A percentile compares a stretch with the other conserved stretches of the same genome.
Conservation (phyloP, 1,140 invertebrate genomes). For the Aradophagus sp. region DNA sequence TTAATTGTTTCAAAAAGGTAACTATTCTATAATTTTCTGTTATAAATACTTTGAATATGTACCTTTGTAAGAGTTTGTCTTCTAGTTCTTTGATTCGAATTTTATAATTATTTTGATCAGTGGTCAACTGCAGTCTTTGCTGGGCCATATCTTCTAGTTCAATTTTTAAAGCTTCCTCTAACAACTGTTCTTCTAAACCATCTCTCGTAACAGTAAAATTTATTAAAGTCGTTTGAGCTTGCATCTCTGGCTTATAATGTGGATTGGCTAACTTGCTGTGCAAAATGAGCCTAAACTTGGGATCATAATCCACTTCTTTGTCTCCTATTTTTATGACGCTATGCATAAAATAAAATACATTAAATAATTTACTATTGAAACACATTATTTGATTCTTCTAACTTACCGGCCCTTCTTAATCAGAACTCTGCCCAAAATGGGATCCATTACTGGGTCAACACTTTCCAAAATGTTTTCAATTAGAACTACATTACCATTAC, state of each 20-base stretch:
- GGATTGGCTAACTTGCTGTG: constrained; percentile 98
- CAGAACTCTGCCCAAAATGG: constrained; percentile 89
- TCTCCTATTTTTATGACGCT: constrained; percentile 93
- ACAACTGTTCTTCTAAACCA: constrained; percentile 93
- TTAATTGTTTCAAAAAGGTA: too few species aligned
- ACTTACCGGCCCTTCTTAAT: constrained; percentile 87
- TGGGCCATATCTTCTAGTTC: constrained; percentile 84
- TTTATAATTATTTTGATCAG: constrained; percentile 96
- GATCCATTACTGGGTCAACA: constrained; percentile 92
- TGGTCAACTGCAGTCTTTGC: constrained; percentile 83
- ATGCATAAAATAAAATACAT: constrained; percentile 92
- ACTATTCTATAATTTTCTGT: too few species aligned
- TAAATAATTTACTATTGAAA: constrained; percentile 70
- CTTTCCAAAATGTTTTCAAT: constrained; percentile 93
- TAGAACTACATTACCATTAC: constrained; percentile 83
- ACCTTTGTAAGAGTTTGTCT: constrained; percentile 86
- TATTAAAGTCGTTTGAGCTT: constrained; percentile 96
- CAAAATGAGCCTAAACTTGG: constrained; percentile 89
- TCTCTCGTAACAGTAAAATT: constrained; percentile 97
- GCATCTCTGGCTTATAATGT: constrained; percentile 98
- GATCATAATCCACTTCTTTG: constrained; percentile 96
- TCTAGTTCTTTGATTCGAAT: constrained; percentile 93
- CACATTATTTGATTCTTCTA: too few species aligned
- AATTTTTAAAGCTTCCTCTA: constrained; percentile 94
- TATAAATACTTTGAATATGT: too few species aligned